These are phyloP conservation scores for Acanthosepion lycidas DNA, from an alignment of 2,888 invertebrate species.

Conservation along the genomic window DNA sequence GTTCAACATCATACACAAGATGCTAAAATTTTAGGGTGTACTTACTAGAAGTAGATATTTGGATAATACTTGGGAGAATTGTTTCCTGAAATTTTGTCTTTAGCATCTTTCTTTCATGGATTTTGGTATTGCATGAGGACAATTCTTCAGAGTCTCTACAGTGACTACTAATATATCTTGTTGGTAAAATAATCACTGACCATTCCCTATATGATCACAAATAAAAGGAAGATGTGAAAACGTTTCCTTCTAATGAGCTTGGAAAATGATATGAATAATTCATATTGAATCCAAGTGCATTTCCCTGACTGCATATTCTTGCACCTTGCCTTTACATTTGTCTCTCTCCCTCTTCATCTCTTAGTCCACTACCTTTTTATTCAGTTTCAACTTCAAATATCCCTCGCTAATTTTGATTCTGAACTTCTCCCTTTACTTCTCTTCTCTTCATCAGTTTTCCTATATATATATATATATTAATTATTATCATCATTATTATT, in stretches of 20 bases:
- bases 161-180: not conserved
- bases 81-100: not conserved
- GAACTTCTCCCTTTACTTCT: not conserved
- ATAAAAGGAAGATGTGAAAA: conserved; percentile 18
- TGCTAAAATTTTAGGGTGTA: too few relatives aligned
- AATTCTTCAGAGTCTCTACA: not conserved
- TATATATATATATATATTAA: too few relatives aligned
- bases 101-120: not conserved
- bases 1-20: too few relatives aligned
- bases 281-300: not conserved
- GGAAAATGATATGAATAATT: not conserved
- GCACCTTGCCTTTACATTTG: not conserved
- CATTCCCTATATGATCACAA: not conserved
- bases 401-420: too few relatives aligned
- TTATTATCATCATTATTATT: too few relatives aligned
- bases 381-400: not conserved
- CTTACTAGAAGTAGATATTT: too few relatives aligned
- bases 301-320: not conserved
- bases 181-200: not conserved
- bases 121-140: not conserved
- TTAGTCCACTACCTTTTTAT: not conserved
- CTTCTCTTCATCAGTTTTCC: not conserved
- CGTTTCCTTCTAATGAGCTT: not conserved
- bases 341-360: not conserved
- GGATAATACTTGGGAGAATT: too few relatives aligned